Evolutionary conservation across 2,797 vertebrate genomes (phyloP), one percentile per base, ranked within the genome.

Genomic region (Cynopterus sphinx): DNA sequence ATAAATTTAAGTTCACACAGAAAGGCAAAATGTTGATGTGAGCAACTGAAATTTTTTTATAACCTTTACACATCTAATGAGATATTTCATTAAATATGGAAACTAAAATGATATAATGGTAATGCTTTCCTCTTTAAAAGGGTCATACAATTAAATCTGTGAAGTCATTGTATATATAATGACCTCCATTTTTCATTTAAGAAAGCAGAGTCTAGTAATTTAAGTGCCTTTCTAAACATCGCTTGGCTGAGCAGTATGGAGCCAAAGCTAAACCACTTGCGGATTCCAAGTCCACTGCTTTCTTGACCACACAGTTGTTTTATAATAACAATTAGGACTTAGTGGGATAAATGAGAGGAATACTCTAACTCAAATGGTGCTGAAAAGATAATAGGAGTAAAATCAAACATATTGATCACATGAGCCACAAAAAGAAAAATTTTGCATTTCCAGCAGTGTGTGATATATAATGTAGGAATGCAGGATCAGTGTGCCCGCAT

Each of bases 351-450:
- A 65, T 74, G 46, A 78, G 85, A 21, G 11, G 7, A 90, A 28
- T 73, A 61, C 10, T 70, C 10, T 70, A 49, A 36, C 9, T 92
- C 39, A 43, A 91, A 57, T 41, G 16, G 8, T 75, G 31, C 9
- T 81, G 70, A 70, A 65, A 89, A 91, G 70, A 41, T 51, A 87
- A 81, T 89, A 91, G 87, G 59, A 59, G 83, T 82, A 49, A 90
- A 88, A 63, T 83, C 57, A 87, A 92, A 91, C 43, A 1, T 46
- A 89, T 84, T 87, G 70, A 94, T 89, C 68, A 59, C 33, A 39
- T 77, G 59, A 94, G 41, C 71, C 67, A 92, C 84, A 77, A 22
- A 79, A 70, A 57, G 36, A 63, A 26, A 82, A 17, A 13, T 17
- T 81, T 77, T 83, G 36, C 2, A n/a, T 85, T 88, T 81, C 22